These are phyloP conservation scores for Thera obeliscata DNA, from an alignment of 2,888 invertebrate species.

Conservation along the genomic window DNA sequence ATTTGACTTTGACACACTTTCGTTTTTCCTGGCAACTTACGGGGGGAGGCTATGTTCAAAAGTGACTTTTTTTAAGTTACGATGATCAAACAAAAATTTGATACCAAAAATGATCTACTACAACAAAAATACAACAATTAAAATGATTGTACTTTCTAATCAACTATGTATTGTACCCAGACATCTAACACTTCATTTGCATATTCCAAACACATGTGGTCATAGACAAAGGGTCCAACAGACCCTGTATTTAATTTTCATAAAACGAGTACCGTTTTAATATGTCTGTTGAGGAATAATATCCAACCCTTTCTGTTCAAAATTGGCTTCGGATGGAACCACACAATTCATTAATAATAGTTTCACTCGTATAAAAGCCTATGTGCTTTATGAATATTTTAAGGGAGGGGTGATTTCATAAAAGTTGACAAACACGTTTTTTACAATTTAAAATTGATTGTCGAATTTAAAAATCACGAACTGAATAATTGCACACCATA, in stretches of 20 bases:
- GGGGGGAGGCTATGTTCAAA: neutral
- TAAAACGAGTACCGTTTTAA: slow-evolving; percentile 80
- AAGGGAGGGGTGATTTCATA: slow-evolving; percentile 11
- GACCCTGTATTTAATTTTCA: slow-evolving; percentile 82
- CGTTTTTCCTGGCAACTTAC: neutral
- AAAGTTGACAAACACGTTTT: slow-evolving; percentile 18
- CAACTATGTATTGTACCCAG: slow-evolving; percentile 64
- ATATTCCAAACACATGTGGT: slow-evolving; percentile 81
- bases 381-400: slow-evolving; percentile 25
- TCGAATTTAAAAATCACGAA: neutral
- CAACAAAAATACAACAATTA: slow-evolving; percentile 1
- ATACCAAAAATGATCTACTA: neutral
- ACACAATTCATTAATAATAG: slow-evolving; percentile 59
- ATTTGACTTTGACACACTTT: too few species aligned
- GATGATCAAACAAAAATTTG: neutral
- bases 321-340: slow-evolving; percentile 67
- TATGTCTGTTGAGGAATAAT: slow-evolving; percentile 76
- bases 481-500: neutral
- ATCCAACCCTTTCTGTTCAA: slow-evolving; percentile 75
- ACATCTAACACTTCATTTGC: slow-evolving; percentile 80
- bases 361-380: slow-evolving; percentile 29
- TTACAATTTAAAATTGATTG: slow-evolving; percentile 2
- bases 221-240: slow-evolving; percentile 76
- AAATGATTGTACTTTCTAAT: slow-evolving; percentile 49
- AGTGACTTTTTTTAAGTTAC: too few species aligned